phyloP scores from a whole-genome alignment of 2,113 vertebrate genomes.

The Girardinichthys multiradiatus region DNA sequence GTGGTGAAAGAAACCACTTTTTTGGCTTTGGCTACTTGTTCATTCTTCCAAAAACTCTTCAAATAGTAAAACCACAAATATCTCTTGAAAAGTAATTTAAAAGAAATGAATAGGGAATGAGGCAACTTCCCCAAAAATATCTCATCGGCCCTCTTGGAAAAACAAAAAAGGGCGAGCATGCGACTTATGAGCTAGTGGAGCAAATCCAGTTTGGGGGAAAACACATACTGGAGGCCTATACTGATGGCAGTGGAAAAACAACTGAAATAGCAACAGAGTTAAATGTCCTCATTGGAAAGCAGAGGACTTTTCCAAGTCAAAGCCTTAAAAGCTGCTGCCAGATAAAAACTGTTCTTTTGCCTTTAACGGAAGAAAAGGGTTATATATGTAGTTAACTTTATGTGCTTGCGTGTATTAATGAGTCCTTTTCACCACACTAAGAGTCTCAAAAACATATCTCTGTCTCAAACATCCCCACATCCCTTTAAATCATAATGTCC shows the following conservation, averaged over 20 bases:
- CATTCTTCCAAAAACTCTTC: conserved; percentile 56
- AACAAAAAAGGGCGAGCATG: conserved; percentile 47
- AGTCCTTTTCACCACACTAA: conserved; percentile 17
- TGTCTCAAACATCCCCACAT: conserved; percentile 37
- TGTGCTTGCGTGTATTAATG: conserved; percentile 11
- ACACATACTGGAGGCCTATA: conserved; percentile 58
- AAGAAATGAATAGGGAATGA: conserved; percentile 61
- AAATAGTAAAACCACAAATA: conserved; percentile 62
- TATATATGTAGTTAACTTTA: conserved; percentile 13
- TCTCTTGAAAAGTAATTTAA: conserved; percentile 76
- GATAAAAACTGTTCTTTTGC: conserved; percentile 41
- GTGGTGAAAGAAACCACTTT: conserved; percentile 45
- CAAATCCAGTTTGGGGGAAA: conserved; percentile 59
- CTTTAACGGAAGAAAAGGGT: conserved; percentile 35
- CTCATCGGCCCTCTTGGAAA: conserved; percentile 55
- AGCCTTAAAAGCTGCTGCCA: conserved; percentile 37
- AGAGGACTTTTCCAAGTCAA: conserved; percentile 45
- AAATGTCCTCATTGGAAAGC: conserved; percentile 45
- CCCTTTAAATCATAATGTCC: conserved; percentile 43
- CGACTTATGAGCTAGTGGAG: conserved; percentile 62
- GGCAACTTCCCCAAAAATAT: conserved; percentile 58
- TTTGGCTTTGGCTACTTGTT: conserved; percentile 43
- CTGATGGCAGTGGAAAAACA: conserved; percentile 71
- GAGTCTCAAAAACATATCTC: conserved; percentile 36
- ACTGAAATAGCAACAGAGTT: conserved; percentile 57